A percentile compares a stretch with the other conserved stretches of the same genome.
These are phyloP conservation scores for Habroteleia sp. DNA, from an alignment of 2,888 invertebrate genomes.

Conservation along the genomic window DNA sequence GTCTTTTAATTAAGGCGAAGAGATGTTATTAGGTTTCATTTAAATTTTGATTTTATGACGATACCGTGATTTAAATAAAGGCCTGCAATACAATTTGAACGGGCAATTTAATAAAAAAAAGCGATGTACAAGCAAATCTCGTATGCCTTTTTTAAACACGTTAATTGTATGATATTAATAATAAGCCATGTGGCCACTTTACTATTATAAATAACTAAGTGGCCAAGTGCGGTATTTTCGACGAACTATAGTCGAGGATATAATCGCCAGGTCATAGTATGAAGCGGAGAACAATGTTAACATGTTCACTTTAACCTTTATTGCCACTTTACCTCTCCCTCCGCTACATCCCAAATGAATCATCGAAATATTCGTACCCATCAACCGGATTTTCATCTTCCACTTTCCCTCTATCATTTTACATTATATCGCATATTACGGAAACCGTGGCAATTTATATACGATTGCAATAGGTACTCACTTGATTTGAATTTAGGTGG, in stretches of 20 bases:
- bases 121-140: not conserved
- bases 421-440: constrained; percentile 26
- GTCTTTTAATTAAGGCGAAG: no score
- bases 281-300: constrained; percentile 43
- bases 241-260: constrained; percentile 28
- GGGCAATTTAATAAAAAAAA: constrained; percentile 11
- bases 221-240: constrained; percentile 51
- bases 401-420: constrained; percentile 30
- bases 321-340: constrained; percentile 38
- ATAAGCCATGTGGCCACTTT: constrained; percentile 47
- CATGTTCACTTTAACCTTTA: constrained; percentile 55
- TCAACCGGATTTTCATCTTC: constrained; percentile 45
- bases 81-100: no score
- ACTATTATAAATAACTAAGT: constrained; percentile 41
- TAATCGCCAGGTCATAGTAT: constrained; percentile 40
- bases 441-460: constrained; percentile 34
- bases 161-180: constrained; percentile 6
- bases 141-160: constrained; percentile 5
- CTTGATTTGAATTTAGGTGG: no score
- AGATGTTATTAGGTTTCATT: no score
- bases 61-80: no score
- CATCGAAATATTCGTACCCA: constrained; percentile 47
- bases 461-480: no score
- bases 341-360: constrained; percentile 30
- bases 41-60: no score